Evolutionary conservation across 2,113 vertebrate species (phyloP).

Genomic region (Ammodramus savannarum): DNA sequence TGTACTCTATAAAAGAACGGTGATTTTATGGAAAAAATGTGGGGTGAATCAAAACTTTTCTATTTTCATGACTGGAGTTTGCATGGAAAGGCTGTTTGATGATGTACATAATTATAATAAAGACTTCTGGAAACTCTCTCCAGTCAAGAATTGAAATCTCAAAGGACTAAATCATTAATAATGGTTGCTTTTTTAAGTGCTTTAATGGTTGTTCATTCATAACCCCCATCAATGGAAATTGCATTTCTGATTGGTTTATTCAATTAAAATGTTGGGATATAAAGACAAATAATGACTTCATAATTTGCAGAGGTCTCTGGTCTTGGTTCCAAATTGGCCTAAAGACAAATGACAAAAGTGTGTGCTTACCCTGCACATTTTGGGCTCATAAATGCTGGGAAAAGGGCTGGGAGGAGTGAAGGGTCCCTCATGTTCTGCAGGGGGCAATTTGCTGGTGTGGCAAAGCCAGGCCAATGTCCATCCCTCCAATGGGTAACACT

Average conservation of each 20-base stretch:
- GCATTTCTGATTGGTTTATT: background rate
- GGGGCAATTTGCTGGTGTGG: accelerated
- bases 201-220: conserved; percentile 48
- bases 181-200: conserved; percentile 60
- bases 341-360: accelerated
- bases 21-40: conserved; percentile 32
- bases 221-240: background rate
- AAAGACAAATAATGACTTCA: background rate
- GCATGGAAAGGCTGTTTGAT: background rate
- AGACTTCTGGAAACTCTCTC: background rate
- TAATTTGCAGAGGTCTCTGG: background rate
- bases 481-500: background rate
- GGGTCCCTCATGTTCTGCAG: background rate
- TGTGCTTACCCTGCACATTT: accelerated
- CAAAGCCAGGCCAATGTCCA: background rate
- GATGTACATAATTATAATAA: background rate
- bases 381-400: background rate
- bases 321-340: background rate
- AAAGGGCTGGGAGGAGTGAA: background rate
- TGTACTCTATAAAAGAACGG: background rate
- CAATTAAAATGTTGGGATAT: background rate
- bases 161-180: conserved; percentile 33
- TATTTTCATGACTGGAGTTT: background rate
- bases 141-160: background rate
- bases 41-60: background rate